phyloP scores from a whole-genome alignment of 1,140 invertebrate species.

The Drosophila hydei region DNA sequence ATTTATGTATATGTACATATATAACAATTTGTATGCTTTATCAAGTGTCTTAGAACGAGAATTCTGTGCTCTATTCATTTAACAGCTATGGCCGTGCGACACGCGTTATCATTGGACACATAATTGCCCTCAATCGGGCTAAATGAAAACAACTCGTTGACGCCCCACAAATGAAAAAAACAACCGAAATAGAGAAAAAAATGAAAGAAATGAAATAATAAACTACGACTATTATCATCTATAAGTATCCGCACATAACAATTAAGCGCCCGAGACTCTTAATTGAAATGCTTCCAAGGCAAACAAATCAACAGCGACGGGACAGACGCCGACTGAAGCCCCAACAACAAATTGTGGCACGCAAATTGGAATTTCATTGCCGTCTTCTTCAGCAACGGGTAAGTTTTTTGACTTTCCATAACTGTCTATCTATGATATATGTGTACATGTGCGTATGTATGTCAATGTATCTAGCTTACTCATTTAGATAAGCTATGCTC shows the following conservation, averaged over 20 bases:
- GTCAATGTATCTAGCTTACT: background rate
- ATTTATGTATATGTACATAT: constrained; percentile 10
- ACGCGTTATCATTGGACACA: constrained; percentile 58
- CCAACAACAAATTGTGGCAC: constrained; percentile 32
- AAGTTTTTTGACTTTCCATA: constrained; percentile 10
- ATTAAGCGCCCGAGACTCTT: constrained; percentile 66
- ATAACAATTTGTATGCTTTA: constrained; percentile 21
- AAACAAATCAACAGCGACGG: constrained; percentile 49
- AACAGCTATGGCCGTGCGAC: constrained; percentile 8
- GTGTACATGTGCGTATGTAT: background rate
- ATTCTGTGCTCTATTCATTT: constrained; percentile 10
- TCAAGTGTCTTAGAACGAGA: constrained; percentile 29
- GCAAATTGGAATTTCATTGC: constrained; percentile 47
- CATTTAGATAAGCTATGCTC: constrained; percentile 22
- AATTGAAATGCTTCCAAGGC: constrained; percentile 71
- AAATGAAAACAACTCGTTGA: constrained; percentile 58
- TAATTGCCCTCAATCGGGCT: constrained; percentile 72
- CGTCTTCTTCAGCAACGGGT: constrained; percentile 16
- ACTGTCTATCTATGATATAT: background rate
- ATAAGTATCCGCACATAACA: constrained; percentile 42
- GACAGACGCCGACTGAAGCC: constrained; percentile 9
- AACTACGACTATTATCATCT: constrained; percentile 8
- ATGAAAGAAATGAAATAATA: constrained; percentile 5
- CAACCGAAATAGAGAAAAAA: background rate
- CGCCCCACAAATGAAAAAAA: constrained; percentile 43